These are phyloP conservation scores for Nematostella vectensis DNA, from an alignment of 92 coral and sea anemone genomes.

Conservation along the genomic window DNA sequence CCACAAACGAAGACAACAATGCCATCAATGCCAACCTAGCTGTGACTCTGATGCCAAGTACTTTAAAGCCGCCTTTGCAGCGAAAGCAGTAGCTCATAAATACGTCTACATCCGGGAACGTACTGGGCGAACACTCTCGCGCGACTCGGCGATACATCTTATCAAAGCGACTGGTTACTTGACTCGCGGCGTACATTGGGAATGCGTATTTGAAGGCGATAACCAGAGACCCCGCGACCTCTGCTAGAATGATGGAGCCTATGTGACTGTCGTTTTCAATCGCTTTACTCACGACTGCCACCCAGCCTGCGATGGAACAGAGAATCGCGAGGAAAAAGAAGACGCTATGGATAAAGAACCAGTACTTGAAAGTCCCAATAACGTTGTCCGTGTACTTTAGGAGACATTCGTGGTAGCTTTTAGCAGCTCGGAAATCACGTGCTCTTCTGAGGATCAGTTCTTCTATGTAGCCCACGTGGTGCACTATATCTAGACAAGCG, in stretches of 20 bases:
- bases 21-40: conserved; percentile 46
- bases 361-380: conserved; percentile 21
- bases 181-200: conserved; percentile 54
- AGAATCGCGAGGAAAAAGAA: conserved; percentile 36
- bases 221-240: conserved; percentile 39
- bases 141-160: conserved; percentile 37
- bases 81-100: conserved; percentile 43
- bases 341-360: conserved; percentile 49
- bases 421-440: conserved; percentile 36
- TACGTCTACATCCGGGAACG: conserved; percentile 35
- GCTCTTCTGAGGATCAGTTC: conserved; percentile 23
- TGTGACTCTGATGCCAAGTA: conserved; percentile 25
- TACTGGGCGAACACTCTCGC: conserved; percentile 29
- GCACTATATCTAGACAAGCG: conserved; percentile 37
- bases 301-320: conserved; percentile 35
- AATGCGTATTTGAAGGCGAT: conserved; percentile 58
- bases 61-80: conserved; percentile 51
- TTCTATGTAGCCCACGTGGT: conserved; percentile 48
- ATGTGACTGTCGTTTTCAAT: background rate
- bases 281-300: conserved; percentile 12
- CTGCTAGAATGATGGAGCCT: conserved; percentile 26
- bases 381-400: conserved; percentile 44
- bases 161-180: conserved; percentile 47
- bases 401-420: conserved; percentile 45
- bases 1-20: conserved; percentile 38